phyloP scores from a whole-genome alignment of 2,113 vertebrate species.

The Hyperoodon ampullatus region DNA sequence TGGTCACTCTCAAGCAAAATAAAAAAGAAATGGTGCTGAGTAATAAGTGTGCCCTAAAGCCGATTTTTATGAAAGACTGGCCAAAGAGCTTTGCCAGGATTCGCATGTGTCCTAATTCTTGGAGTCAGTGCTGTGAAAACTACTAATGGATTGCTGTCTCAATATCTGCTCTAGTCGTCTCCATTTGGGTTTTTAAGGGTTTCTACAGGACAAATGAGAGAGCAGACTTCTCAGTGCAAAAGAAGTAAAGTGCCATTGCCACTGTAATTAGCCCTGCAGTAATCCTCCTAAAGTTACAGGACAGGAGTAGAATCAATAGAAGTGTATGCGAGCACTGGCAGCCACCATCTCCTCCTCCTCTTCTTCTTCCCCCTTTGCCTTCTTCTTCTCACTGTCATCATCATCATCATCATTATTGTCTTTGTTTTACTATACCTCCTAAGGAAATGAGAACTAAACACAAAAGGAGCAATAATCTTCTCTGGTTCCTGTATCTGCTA shows the following conservation, averaged over 20 bases:
- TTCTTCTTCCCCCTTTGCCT: not conserved
- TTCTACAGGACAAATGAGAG: not conserved
- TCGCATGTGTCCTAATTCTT: not conserved
- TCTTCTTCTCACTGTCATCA: not conserved
- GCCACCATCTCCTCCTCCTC: not conserved
- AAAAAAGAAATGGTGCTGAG: not conserved
- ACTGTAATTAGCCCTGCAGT: not conserved
- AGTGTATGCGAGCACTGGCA: rapidly evolving
- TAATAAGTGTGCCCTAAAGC: not conserved
- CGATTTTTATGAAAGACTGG: not conserved
- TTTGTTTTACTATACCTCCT: not conserved
- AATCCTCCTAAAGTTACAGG: not conserved
- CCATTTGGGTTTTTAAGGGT: not conserved
- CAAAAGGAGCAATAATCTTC: not conserved
- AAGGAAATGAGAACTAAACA: not conserved
- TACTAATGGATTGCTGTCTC: not conserved
- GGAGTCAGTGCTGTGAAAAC: not conserved
- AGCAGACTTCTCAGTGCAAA: not conserved
- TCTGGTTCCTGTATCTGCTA: not conserved
- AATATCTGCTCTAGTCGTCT: constrained; percentile 2
- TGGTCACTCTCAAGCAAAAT: not conserved
- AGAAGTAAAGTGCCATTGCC: rapidly evolving
- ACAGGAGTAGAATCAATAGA: not conserved
- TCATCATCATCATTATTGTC: too few relatives aligned
- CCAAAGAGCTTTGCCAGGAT: not conserved